These are phyloP conservation scores for Protomyctophum bolini DNA, from an alignment of 2,113 vertebrate species.

Conservation along the genomic window DNA sequence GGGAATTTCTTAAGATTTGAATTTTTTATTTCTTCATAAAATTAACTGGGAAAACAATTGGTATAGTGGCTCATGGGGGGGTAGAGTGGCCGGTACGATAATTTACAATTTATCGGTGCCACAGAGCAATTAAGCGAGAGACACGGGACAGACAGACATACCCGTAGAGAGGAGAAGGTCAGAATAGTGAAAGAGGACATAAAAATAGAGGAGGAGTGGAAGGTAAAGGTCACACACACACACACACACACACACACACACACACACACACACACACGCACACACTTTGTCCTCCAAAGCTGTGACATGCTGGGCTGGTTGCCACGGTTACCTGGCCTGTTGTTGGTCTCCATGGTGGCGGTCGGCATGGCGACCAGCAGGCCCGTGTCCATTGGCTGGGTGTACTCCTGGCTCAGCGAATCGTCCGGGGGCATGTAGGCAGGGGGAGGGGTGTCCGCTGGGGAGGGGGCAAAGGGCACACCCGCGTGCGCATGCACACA, in stretches of 20 bases:
- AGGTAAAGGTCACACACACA: constrained; percentile 64
- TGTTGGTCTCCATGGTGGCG: constrained; percentile 80
- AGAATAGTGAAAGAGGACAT: not conserved
- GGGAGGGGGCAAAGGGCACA: constrained; percentile 24
- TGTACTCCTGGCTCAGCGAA: constrained; percentile 79
- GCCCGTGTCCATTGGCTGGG: constrained; percentile 83
- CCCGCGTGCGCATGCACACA: too few relatives aligned
- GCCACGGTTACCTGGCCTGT: constrained; percentile 83
- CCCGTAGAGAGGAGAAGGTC: not conserved
- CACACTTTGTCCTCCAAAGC: constrained; percentile 53
- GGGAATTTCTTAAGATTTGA: too few relatives aligned
- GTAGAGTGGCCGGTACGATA: too few relatives aligned
- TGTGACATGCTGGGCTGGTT: constrained; percentile 24
- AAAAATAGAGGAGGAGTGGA: constrained; percentile 32
- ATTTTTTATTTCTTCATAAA: too few relatives aligned
- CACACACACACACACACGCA: constrained; percentile 56
- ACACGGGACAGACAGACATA: not conserved
- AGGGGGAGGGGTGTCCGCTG: constrained; percentile 85
- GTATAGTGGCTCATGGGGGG: too few relatives aligned
- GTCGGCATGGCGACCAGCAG: constrained; percentile 73
- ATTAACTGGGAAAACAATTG: too few relatives aligned
- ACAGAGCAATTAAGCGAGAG: not conserved
- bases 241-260: constrained; percentile 47
- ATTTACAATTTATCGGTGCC: too few relatives aligned
- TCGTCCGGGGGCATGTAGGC: constrained; percentile 83